phyloP scores from a whole-genome alignment of 2,113 vertebrate species.

The Thunnus maccoyii region DNA sequence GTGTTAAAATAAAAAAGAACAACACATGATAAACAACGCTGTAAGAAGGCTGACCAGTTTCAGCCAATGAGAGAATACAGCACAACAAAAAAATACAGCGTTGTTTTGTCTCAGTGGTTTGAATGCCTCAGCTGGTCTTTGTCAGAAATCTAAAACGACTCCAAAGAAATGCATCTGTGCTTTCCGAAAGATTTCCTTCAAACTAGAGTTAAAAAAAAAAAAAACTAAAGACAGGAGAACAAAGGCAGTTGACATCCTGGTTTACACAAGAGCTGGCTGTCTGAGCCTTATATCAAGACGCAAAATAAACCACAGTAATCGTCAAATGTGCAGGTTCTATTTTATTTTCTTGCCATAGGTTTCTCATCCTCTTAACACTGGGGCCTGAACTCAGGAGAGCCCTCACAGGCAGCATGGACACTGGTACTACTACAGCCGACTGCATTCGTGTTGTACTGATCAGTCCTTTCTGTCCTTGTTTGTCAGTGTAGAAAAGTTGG shows the following conservation, averaged over 20 bases:
- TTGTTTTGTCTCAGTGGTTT: neutral
- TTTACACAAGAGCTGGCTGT: neutral
- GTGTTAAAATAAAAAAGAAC: constrained; percentile 7
- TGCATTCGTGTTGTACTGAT: neutral
- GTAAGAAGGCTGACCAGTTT: neutral
- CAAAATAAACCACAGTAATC: constrained; percentile 35
- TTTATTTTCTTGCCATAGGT: constrained; percentile 33
- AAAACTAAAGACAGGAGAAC: neutral
- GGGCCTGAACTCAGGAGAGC: neutral
- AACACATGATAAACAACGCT: neutral
- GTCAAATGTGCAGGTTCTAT: neutral
- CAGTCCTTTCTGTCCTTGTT: constrained; percentile 26
- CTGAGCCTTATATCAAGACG: neutral
- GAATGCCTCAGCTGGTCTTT: neutral
- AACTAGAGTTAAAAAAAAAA: neutral
- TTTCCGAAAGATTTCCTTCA: neutral
- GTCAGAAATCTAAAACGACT: constrained; percentile 9
- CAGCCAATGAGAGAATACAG: neutral
- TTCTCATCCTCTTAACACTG: neutral
- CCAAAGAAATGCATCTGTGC: neutral
- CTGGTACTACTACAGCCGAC: neutral
- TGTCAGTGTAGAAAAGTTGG: neutral
- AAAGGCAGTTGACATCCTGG: neutral
- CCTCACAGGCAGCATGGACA: neutral
- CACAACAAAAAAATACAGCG: neutral